Conservation (phyloP, 2,888 invertebrate species). For the Scaptomyza tumidula region DNA sequence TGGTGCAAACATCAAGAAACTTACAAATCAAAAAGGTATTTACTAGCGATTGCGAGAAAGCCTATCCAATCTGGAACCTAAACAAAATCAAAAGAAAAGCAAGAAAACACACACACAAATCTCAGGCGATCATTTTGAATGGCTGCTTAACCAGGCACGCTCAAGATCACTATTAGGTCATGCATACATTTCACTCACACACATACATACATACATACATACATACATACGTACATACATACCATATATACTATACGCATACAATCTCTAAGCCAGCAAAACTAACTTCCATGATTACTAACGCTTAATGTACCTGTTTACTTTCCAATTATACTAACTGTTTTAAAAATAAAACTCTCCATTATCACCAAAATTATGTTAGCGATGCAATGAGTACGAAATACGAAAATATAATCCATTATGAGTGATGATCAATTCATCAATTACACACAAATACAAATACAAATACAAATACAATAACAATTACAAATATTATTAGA, state of each 20-base stretch:
- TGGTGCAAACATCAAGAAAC: neutral
- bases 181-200: conserved; percentile 13
- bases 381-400: conserved; percentile 7
- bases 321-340: conserved; percentile 60
- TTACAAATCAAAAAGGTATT: conserved; percentile 1
- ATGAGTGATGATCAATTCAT: neutral
- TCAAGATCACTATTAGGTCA: conserved; percentile 40
- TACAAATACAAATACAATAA: conserved; percentile 2
- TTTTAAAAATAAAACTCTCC: conserved; percentile 16
- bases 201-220: conserved; percentile 26
- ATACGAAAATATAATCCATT: neutral
- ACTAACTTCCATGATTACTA: conserved; percentile 51
- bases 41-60: conserved; percentile 23
- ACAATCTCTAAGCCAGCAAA: conserved; percentile 24
- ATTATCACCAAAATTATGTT: conserved; percentile 17
- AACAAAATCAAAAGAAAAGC: too few species aligned
- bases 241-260: conserved; percentile 7
- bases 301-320: conserved; percentile 56
- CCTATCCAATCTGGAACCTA: conserved; percentile 4
- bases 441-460: conserved; percentile 8
- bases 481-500: neutral
- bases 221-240: conserved; percentile 26
- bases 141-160: neutral
- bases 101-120: neutral
- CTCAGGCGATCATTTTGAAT: neutral